Evolutionary conservation across 2,888 invertebrate genomes (phyloP), one percentile per base, ranked within the genome.

Genomic region (Cryptocephalus primarius): DNA sequence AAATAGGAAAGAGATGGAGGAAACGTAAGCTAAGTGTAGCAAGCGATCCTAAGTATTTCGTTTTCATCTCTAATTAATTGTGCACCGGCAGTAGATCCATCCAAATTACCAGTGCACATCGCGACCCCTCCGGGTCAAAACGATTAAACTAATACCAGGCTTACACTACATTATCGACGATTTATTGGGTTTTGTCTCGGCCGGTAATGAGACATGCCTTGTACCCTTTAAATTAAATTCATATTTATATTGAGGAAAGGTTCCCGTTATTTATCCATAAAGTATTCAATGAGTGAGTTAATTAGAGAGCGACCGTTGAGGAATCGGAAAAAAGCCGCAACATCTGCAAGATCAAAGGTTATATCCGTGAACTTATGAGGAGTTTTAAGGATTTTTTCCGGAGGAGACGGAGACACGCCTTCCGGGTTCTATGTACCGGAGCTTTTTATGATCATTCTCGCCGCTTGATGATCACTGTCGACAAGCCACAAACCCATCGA

Each of bases 281-380:
- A 60, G 51, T 57, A 57, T 56, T 57, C 55, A 58, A 57, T 57
- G 60, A 59, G 36, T 11, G 36, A 36, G 36, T 62, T 62, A 63
- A 63, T 63, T 63, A 63, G 61, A 63, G 61, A 59, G 58, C 60
- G 54, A 58, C 60, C 54, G 59, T 59, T 60, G 58, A 50, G 51
- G 36, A 45, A 55, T 54, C 57, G 53, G 53, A 44, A 59, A 63
- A 62, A 62, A 61, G 54, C 48, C 48, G 53, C 57, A 57, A 58
- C 60, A 59, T 60, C 58, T 60, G 59, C 56, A 57, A 57, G 60
- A 58, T 60, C 62, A 61, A 51, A 62, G 63, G 60, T 63, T 55
- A 56, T 55, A 55, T 62, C 60, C 63, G 62, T 63, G 63, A 62
- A 63, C 63, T 60, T 60, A 60, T 61, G 58, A 60, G 58, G 55